Conservation (phyloP, 2,888 invertebrate species). For the Scaptomyza caliginosa region DNA sequence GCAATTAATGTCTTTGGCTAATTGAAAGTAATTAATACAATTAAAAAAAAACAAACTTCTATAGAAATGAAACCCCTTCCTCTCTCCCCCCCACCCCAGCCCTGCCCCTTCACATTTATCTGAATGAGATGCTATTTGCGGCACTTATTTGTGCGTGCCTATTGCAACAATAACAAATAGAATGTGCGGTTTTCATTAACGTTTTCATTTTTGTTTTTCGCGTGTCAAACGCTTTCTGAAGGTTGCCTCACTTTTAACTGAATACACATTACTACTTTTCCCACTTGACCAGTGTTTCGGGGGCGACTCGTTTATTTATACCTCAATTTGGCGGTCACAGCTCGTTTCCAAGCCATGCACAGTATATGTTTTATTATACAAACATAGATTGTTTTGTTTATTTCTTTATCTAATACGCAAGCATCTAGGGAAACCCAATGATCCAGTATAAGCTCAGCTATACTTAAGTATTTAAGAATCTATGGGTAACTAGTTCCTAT, state of each 20-base stretch:
- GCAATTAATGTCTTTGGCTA: constrained; percentile 53
- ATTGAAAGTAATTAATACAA: constrained; percentile 77
- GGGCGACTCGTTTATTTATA: constrained; percentile 59
- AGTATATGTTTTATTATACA: not conserved
- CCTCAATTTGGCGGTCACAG: constrained; percentile 62
- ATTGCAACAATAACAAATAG: constrained; percentile 3
- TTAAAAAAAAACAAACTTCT: constrained; percentile 44
- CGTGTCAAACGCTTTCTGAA: constrained; percentile 54
- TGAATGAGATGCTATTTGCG: constrained; percentile 2
- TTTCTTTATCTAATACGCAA: not conserved
- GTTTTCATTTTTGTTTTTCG: constrained; percentile 64
- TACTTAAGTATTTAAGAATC: too few relatives aligned
- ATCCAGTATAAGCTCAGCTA: too few relatives aligned
- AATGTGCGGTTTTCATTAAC: constrained; percentile 46
- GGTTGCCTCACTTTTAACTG: constrained; percentile 26
- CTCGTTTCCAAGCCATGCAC: not conserved
- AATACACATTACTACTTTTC: constrained; percentile 6
- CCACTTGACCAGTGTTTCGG: constrained; percentile 5
- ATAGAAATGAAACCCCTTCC: constrained; percentile 54
- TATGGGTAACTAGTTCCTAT: too few relatives aligned
- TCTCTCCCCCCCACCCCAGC: too few relatives aligned
- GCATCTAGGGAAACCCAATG: too few relatives aligned
- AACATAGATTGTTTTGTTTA: constrained; percentile 28
- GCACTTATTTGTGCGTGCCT: constrained; percentile 9
- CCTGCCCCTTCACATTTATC: not conserved